Base-by-base conservation (phyloP, 2,888 invertebrate genomes). In the Dryocosmus kuriphilus region DNA sequence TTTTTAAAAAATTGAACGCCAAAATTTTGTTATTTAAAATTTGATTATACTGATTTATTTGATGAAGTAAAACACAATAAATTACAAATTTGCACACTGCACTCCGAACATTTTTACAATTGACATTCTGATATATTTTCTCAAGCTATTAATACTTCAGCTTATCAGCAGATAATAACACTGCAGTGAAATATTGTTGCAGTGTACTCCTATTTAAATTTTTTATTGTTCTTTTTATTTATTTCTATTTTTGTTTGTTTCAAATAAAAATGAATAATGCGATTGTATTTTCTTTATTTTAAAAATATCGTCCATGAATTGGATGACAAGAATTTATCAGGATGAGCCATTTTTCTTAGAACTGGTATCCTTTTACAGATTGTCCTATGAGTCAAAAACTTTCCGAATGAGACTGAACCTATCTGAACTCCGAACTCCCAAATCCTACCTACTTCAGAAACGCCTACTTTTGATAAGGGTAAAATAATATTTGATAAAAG, bases 111-210 rank as follows among this genome's bases (percentile, higher is more conserved):
- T 71, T 65, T 65, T 65, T 38, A 65, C 65, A 65, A 65, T 11
- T 38, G 38, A 35, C 38, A 65, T 38, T 24, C 22, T 65, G 35
- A 63, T 63, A 35, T 65, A 65, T 38, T 65, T 65, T 65, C 57
- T 65, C 35, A 41, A 32, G 22, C 38, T 38, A 65, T 65, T 38
- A 32, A 35, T 65, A 41, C 22, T 57, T 57, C 8, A 27, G 27
- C 30, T 71, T 71, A 71, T 71, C 67, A 19, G n/a, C 46, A 71
- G 67, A 71, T 65, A 65, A 71, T 65, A 65, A 65, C 35, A 63
- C 9, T n/a, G 19, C 22, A 32, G 11, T n/a, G 14, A 65, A 65
- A 38, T 65, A 65, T 38, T 65, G 22, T 16, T 38, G 38, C 35
- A 24, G 22, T 65, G 38, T 65, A 22, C 38, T 65, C 7, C 38